phyloP scores from a whole-genome alignment of 2,888 invertebrate genomes.

The Ptychoptera albimana region DNA sequence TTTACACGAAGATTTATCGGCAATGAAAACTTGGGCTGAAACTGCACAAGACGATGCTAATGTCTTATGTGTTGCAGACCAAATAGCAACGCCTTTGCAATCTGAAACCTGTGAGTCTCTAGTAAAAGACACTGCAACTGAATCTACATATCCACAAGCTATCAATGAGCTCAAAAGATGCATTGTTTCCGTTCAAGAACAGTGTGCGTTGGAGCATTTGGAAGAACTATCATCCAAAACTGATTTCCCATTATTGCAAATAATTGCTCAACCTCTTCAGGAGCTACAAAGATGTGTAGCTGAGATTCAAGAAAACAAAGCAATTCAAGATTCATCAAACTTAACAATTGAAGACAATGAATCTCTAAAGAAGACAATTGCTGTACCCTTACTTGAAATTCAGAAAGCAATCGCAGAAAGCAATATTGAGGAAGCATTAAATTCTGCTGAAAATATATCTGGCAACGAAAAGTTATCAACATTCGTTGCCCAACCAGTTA shows the following conservation, averaged over 20 bases:
- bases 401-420: conserved; percentile 5
- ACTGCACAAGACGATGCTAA: background rate
- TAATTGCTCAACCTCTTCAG: conserved; percentile 19
- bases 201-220: conserved; percentile 13
- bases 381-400: conserved; percentile 9
- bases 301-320: conserved; percentile 18
- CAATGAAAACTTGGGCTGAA: conserved; percentile 28
- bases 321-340: background rate
- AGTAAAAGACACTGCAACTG: no score
- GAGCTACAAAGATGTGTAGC: conserved; percentile 22
- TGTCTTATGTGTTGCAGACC: background rate
- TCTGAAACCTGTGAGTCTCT: no score
- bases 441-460: background rate
- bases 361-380: conserved; percentile 6
- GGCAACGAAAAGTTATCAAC: background rate
- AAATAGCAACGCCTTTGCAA: background rate
- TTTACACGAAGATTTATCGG: conserved; percentile 35
- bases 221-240: conserved; percentile 7
- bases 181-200: conserved; percentile 16
- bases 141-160: background rate
- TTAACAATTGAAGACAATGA: conserved; percentile 4
- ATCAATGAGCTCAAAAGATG: background rate
- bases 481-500: conserved; percentile 11
- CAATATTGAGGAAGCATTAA: conserved; percentile 6
- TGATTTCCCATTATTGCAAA: conserved; percentile 14